A percentile compares a stretch with the other conserved stretches of the same genome.
phyloP scores from a whole-genome alignment of 1,140 invertebrate species.

The Tetranychus cinnabarinus region DNA sequence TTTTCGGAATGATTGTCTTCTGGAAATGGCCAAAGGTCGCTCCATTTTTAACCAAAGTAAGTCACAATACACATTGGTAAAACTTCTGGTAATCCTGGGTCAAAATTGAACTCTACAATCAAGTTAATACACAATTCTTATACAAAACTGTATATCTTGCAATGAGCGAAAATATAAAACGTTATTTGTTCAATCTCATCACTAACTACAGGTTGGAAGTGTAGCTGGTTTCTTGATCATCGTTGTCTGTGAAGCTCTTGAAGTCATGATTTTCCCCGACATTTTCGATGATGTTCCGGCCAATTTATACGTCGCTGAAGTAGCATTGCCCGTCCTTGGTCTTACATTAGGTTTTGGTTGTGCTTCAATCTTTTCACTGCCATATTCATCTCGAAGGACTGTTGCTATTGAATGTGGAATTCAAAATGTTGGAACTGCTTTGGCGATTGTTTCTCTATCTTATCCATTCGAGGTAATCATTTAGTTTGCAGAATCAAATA shows the following conservation, averaged over 20 bases:
- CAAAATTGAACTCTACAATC: neutral
- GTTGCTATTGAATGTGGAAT: constrained; percentile 24
- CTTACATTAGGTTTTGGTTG: constrained; percentile 20
- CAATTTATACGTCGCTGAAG: constrained; percentile 17
- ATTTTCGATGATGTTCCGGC: constrained; percentile 20
- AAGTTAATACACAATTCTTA: neutral
- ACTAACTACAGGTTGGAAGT: constrained; percentile 11
- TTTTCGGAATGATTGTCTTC: constrained; percentile 19
- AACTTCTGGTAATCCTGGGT: neutral
- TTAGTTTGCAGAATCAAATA: neutral
- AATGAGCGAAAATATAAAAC: too few species aligned
- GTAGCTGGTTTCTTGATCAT: constrained; percentile 14
- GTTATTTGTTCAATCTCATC: neutral
- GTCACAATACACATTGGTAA: neutral
- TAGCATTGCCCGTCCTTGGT: constrained; percentile 20
- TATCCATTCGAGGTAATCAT: constrained; percentile 14
- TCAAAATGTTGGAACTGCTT: constrained; percentile 21
- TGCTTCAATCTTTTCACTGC: constrained; percentile 17
- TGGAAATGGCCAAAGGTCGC: constrained; percentile 18
- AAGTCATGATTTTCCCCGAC: constrained; percentile 16
- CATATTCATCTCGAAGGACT: constrained; percentile 16
- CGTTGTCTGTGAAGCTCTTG: constrained; percentile 15
- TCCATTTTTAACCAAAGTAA: constrained; percentile 15
- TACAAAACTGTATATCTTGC: neutral
- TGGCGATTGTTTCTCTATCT: constrained; percentile 16